These are phyloP conservation scores for Lapara coniferarum DNA, from an alignment of 2,888 invertebrate genomes.

Conservation along the genomic window DNA sequence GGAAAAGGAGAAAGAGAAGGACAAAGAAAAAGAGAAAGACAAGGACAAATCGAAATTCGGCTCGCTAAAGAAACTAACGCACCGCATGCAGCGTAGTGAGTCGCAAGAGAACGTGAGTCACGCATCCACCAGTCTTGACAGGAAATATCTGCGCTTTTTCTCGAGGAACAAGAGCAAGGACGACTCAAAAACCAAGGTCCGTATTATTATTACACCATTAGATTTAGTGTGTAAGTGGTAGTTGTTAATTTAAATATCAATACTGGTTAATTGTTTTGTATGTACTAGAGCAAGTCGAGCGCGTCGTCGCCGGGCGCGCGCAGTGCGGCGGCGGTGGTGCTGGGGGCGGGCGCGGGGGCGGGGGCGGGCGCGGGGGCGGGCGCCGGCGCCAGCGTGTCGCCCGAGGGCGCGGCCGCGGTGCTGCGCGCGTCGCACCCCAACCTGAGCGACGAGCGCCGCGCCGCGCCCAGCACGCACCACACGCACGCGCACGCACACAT, in stretches of 20 bases:
- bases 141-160: constrained; percentile 86
- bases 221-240: not conserved
- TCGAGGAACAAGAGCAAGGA: constrained; percentile 75
- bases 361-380: constrained; percentile 28
- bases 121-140: constrained; percentile 85
- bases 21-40: constrained; percentile 58
- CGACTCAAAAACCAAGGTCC: constrained; percentile 66
- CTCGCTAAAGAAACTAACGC: constrained; percentile 52
- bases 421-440: constrained; percentile 89
- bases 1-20: constrained; percentile 44
- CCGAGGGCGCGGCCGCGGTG: constrained; percentile 69
- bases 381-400: constrained; percentile 71
- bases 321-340: constrained; percentile 33
- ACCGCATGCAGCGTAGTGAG: constrained; percentile 72
- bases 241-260: too few species aligned
- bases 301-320: constrained; percentile 75
- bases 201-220: not conserved
- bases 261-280: not conserved
- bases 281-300: constrained; percentile 70
- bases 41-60: constrained; percentile 60
- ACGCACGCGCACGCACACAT: not conserved
- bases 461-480: not conserved
- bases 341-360: constrained; percentile 29
- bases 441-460: constrained; percentile 81
- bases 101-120: constrained; percentile 74